These are phyloP conservation scores for Hermetia illucens DNA, from an alignment of 1,140 invertebrate genomes.

Conservation along the genomic window DNA sequence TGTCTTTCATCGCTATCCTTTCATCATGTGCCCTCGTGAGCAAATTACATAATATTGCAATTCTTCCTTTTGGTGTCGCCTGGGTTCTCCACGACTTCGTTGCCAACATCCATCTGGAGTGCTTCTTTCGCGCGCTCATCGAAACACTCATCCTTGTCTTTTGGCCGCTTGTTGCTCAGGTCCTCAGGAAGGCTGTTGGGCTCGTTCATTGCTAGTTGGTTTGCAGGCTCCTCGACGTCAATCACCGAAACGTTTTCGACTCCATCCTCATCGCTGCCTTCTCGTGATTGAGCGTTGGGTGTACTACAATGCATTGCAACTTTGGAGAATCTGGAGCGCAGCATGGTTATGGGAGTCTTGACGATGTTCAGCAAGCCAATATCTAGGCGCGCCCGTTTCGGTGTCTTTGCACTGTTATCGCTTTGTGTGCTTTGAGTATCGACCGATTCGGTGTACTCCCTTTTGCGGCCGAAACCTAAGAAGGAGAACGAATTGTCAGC, in stretches of 20 bases:
- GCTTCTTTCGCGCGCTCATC: too few relatives aligned
- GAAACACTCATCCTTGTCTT: too few relatives aligned
- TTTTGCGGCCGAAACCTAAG: neutral
- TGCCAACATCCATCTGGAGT: too few relatives aligned
- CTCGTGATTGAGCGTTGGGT: neutral
- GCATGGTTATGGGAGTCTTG: neutral
- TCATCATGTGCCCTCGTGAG: too few relatives aligned
- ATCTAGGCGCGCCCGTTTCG: neutral
- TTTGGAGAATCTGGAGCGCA: neutral
- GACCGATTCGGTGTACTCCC: neutral
- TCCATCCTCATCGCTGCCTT: neutral
- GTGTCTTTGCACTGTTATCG: neutral
- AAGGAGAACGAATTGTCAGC: neutral
- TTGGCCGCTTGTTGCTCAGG: too few relatives aligned
- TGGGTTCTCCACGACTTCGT: too few relatives aligned
- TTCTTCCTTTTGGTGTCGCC: too few relatives aligned
- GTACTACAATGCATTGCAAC: neutral
- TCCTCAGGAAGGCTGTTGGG: too few relatives aligned
- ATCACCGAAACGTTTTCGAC: neutral
- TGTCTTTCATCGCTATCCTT: too few relatives aligned
- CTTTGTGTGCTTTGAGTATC: neutral
- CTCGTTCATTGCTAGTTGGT: too few relatives aligned
- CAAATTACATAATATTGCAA: too few relatives aligned
- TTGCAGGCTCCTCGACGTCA: neutral
- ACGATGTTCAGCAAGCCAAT: neutral